phyloP scores from a whole-genome alignment of 2,888 invertebrate species.

The Mythimna loreyi region DNA sequence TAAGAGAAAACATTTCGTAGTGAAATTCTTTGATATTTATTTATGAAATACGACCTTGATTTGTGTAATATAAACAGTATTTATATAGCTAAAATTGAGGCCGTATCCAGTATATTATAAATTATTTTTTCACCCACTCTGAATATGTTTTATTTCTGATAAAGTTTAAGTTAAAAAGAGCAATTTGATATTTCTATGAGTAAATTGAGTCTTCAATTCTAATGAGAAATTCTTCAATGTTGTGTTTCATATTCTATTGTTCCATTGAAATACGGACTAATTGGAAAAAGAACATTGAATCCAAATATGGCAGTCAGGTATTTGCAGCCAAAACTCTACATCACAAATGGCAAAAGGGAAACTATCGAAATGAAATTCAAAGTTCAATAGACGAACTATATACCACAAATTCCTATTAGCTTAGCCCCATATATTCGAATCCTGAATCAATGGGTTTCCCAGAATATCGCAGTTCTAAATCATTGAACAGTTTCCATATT shows the following conservation, averaged over 20 bases:
- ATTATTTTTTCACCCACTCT: conserved; percentile 19
- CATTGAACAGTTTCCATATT: conserved; percentile 39
- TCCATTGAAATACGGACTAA: background rate
- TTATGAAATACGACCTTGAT: background rate
- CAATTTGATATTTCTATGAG: conserved; percentile 1
- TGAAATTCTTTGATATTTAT: background rate
- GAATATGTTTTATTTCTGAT: no score
- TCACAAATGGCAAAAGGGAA: no score
- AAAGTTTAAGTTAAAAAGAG: conserved; percentile 22
- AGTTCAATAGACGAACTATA: background rate
- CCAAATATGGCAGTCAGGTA: no score
- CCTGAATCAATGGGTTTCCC: conserved; percentile 10
- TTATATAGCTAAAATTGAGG: no score
- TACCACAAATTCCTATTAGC: background rate
- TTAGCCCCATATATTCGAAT: background rate
- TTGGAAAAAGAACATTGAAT: background rate
- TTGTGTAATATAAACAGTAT: conserved; percentile 9
- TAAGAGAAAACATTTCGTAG: conserved; percentile 17
- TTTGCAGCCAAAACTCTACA: background rate
- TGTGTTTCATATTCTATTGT: no score
- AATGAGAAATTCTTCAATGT: background rate
- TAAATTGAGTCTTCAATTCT: background rate
- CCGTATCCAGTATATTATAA: no score
- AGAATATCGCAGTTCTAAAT: conserved; percentile 23
- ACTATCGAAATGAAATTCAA: background rate